phyloP scores from a whole-genome alignment of 2,888 invertebrate genomes.

The Acrocyrtus sp. region DNA sequence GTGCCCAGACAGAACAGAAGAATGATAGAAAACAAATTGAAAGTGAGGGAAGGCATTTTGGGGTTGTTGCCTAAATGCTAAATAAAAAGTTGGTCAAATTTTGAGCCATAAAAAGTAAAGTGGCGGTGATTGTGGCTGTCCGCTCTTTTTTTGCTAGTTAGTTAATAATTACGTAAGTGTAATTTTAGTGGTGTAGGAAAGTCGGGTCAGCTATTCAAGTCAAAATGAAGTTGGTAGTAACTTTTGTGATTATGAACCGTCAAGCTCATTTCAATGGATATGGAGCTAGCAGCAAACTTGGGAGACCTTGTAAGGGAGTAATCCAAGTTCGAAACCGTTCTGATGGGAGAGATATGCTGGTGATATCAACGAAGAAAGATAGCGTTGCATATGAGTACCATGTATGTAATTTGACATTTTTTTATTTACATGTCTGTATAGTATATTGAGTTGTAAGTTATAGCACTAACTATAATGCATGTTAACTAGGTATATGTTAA shows the following conservation, averaged over 20 bases:
- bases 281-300: slow-evolving; percentile 13
- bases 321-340: slow-evolving; percentile 32
- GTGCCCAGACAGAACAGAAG: too few relatives aligned
- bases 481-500: background rate
- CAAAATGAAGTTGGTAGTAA: slow-evolving; percentile 29
- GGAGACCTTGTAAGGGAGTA: slow-evolving; percentile 17
- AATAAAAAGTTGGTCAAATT: too few relatives aligned
- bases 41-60: too few relatives aligned
- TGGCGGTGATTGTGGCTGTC: too few relatives aligned
- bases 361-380: slow-evolving; percentile 43
- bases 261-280: slow-evolving; percentile 25
- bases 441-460: background rate
- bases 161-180: too few relatives aligned
- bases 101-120: too few relatives aligned
- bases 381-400: slow-evolving; percentile 19
- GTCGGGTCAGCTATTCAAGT: too few relatives aligned
- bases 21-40: too few relatives aligned
- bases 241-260: slow-evolving; percentile 33
- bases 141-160: too few relatives aligned
- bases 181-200: too few relatives aligned
- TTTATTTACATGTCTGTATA: background rate
- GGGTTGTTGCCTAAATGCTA: too few relatives aligned
- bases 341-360: slow-evolving; percentile 15
- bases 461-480: background rate
- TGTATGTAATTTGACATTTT: slow-evolving; percentile 19